Conservation (phyloP, 2,888 invertebrate species). For the Caprella mutica region DNA sequence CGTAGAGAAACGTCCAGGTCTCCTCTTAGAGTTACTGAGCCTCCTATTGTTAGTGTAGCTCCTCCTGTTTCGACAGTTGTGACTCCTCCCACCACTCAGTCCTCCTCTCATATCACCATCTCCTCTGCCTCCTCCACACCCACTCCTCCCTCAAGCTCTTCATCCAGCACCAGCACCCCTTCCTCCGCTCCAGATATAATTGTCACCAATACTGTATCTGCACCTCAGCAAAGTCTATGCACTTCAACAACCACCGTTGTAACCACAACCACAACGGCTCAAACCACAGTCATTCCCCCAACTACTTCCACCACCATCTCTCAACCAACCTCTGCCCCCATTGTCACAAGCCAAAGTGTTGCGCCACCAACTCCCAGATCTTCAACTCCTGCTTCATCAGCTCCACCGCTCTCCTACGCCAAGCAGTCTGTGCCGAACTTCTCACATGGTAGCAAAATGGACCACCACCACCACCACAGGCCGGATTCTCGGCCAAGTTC, state of each 20-base stretch:
- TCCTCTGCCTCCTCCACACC: not conserved
- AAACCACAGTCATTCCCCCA: not conserved
- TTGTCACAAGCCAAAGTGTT: too few relatives aligned
- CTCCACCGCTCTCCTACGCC: conserved; percentile 11
- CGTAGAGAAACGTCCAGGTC: conserved; percentile 18
- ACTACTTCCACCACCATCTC: not conserved
- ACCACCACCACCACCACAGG: conserved; percentile 17
- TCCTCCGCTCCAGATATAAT: too few relatives aligned
- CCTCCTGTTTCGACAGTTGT: not conserved
- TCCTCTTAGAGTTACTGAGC: conserved; percentile 2
- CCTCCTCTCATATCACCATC: not conserved
- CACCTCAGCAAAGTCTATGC: not conserved
- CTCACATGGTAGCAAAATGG: not conserved
- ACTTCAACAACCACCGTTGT: not conserved
- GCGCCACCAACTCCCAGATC: not conserved
- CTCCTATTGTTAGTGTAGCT: not conserved
- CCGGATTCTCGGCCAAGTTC: conserved; percentile 26
- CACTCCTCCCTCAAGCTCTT: not conserved
- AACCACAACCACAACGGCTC: not conserved
- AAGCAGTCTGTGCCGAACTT: conserved; percentile 10
- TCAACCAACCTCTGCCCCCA: too few relatives aligned
- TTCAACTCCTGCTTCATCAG: not conserved
- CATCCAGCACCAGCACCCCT: not conserved
- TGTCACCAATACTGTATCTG: too few relatives aligned
- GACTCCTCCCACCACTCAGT: not conserved